phyloP scores from a whole-genome alignment of 2,797 vertebrate species.

The Graptemys geographica region DNA sequence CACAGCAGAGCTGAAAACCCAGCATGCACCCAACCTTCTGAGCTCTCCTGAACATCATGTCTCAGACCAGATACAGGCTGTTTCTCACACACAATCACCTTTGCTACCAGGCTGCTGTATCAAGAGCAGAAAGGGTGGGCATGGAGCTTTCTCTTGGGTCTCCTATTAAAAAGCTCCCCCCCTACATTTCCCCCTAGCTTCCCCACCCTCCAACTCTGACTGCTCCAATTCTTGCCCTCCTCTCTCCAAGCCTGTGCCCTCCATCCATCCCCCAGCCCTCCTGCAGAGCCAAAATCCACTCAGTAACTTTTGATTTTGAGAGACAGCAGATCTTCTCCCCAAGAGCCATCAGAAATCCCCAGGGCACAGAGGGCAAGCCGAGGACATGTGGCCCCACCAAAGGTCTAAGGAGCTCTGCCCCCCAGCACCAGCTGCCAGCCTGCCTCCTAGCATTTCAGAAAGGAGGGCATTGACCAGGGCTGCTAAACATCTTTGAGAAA shows the following conservation, averaged over 20 bases:
- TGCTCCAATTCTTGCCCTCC: neutral
- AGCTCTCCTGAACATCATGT: neutral
- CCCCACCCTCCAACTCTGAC: neutral
- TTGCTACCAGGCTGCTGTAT: neutral
- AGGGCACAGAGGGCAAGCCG: neutral
- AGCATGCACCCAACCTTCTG: neutral
- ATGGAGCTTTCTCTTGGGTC: neutral
- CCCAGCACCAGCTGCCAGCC: neutral
- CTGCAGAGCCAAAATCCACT: slow-evolving; percentile 34
- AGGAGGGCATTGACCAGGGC: neutral
- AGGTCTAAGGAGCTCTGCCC: neutral
- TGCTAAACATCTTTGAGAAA: slow-evolving; percentile 15
- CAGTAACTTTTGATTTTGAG: slow-evolving; percentile 36
- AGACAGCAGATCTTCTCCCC: neutral
- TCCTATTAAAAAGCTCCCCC: neutral
- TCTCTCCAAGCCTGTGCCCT: neutral
- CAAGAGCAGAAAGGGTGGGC: rapidly evolving
- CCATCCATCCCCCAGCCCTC: neutral
- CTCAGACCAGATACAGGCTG: neutral
- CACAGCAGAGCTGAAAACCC: neutral
- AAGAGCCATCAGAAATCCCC: neutral
- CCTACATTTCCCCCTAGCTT: neutral
- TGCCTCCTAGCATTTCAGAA: neutral
- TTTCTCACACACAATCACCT: neutral
- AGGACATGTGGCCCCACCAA: neutral